Percentiles rank a stretch among this genome's conserved stretches.
Conservation (phyloP, 2,888 invertebrate genomes). For the Bimastos eiseni region DNA sequence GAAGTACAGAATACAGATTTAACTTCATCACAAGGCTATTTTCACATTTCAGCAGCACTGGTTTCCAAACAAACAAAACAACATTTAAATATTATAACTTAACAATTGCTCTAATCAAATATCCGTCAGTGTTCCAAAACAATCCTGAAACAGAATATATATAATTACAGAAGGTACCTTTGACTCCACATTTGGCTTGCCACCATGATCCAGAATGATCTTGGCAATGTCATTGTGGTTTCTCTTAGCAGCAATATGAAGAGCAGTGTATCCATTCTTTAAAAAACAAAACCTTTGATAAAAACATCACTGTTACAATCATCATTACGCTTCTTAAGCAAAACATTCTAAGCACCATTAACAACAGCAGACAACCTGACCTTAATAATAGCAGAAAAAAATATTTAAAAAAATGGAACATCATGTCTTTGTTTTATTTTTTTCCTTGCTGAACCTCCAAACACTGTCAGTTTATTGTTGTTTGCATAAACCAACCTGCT, state of each 20-base stretch:
- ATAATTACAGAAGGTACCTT: slow-evolving; percentile 69
- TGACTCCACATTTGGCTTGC: slow-evolving; percentile 91
- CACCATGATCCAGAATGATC: slow-evolving; percentile 91
- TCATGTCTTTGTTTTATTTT: background rate
- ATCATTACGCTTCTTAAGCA: background rate
- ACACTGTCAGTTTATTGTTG: background rate
- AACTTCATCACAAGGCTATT: background rate
- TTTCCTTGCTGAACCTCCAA: background rate
- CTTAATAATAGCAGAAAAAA: background rate
- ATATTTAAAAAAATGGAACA: background rate
- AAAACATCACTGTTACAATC: background rate
- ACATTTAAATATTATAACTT: background rate
- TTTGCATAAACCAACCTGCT: no score
- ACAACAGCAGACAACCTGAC: background rate
- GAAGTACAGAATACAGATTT: background rate
- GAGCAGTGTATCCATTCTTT: slow-evolving; percentile 91
- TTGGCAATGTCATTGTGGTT: slow-evolving; percentile 99
- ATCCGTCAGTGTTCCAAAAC: background rate
- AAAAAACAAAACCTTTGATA: background rate
- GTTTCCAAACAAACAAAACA: background rate
- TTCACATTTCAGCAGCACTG: background rate
- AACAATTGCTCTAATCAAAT: background rate
- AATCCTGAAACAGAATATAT: background rate
- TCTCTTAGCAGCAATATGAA: slow-evolving; percentile 99
- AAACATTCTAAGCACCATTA: background rate